phyloP scores from a whole-genome alignment of 2,888 invertebrate genomes.

The Cataglyphis cursor region DNA sequence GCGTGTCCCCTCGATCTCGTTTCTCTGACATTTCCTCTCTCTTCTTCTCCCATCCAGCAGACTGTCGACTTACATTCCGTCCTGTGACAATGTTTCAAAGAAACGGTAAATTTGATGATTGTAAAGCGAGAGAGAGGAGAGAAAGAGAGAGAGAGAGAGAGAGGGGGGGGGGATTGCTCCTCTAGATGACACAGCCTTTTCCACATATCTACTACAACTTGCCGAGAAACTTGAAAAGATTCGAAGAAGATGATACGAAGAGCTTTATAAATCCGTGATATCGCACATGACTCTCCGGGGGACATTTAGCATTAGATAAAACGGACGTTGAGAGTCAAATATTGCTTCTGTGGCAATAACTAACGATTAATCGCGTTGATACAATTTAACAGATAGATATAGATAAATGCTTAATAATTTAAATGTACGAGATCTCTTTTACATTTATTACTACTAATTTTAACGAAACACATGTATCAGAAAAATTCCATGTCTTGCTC shows the following conservation, averaged over 20 bases:
- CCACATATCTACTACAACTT: not conserved
- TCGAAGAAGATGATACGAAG: not conserved
- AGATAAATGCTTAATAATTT: too few species aligned
- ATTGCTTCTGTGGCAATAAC: not conserved
- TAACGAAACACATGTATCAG: too few species aligned
- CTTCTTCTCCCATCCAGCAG: not conserved
- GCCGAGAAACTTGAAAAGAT: not conserved
- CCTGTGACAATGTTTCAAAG: not conserved
- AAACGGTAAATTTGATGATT: constrained; percentile 32
- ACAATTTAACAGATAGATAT: not conserved
- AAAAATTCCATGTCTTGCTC: too few species aligned
- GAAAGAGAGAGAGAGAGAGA: not conserved
- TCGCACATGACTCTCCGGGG: not conserved
- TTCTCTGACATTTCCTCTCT: constrained; percentile 20
- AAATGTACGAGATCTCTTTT: not conserved
- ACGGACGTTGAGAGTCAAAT: not conserved
- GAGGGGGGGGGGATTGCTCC: not conserved
- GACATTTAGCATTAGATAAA: not conserved
- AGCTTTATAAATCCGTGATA: constrained; percentile 2
- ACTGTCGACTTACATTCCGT: not conserved
- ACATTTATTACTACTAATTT: not conserved
- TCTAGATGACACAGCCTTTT: not conserved
- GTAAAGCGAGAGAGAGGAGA: not conserved
- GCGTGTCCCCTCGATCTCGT: constrained; percentile 51
- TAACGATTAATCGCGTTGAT: not conserved